These are phyloP conservation scores for Tapirus terrestris DNA, from an alignment of 2,113 vertebrate genomes.

Conservation along the genomic window DNA sequence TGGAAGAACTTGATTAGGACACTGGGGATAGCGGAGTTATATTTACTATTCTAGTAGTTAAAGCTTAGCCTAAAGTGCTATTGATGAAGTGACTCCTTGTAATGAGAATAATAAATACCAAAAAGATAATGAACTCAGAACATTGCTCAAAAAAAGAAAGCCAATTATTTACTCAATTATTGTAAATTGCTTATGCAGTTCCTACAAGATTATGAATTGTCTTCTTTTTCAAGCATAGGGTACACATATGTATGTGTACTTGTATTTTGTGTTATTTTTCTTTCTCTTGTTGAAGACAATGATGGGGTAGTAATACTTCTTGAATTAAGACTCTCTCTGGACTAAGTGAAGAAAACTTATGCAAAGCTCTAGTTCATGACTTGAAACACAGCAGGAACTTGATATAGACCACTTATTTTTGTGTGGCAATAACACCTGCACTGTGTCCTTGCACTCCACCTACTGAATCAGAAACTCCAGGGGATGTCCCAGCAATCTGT, in stretches of 20 bases:
- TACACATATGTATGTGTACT: background rate
- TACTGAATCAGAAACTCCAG: background rate
- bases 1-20: background rate
- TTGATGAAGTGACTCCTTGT: slow-evolving; percentile 71
- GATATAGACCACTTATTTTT: background rate
- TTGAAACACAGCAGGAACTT: background rate
- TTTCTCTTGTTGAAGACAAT: background rate
- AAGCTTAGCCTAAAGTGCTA: slow-evolving; percentile 68
- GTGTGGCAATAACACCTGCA: background rate
- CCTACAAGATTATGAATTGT: slow-evolving; percentile 61
- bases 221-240: background rate
- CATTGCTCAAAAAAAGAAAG: slow-evolving; percentile 22
- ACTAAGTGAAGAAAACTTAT: background rate
- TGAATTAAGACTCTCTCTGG: background rate
- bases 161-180: slow-evolving; percentile 63
- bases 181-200: slow-evolving; percentile 62
- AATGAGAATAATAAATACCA: slow-evolving; percentile 76
- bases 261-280: background rate
- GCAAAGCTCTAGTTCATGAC: background rate
- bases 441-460: background rate
- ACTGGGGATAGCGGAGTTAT: background rate
- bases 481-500: background rate
- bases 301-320: background rate
- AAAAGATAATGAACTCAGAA: slow-evolving; percentile 70
- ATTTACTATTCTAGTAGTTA: slow-evolving; percentile 65